phyloP scores from a whole-genome alignment of 2,797 vertebrate genomes.

The Sebastiscus albofasciatus region DNA sequence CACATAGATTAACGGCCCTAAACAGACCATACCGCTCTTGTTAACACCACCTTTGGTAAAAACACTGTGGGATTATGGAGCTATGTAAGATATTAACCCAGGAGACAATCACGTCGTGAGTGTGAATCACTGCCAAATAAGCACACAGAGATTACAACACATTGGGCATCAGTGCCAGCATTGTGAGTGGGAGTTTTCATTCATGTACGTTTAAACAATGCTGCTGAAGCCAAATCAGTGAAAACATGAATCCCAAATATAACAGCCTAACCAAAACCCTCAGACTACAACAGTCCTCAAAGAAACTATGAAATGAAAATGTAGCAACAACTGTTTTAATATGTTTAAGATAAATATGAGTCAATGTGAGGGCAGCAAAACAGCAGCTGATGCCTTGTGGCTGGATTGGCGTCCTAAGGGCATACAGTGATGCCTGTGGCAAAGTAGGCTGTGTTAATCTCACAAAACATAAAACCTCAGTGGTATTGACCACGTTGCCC shows the following conservation, averaged over 20 bases:
- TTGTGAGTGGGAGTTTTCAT: conserved; percentile 28
- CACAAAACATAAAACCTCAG: not conserved
- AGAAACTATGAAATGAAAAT: not conserved
- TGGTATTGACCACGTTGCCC: not conserved
- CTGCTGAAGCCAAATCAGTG: not conserved
- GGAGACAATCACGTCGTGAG: not conserved
- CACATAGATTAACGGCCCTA: not conserved
- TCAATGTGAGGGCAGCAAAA: not conserved
- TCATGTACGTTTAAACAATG: conserved; percentile 5
- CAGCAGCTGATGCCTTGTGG: not conserved
- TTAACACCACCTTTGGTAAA: conserved; percentile 5
- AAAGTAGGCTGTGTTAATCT: not conserved
- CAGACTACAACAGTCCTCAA: not conserved
- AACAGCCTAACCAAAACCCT: not conserved
- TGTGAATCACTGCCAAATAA: conserved; percentile 18
- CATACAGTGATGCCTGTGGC: not conserved
- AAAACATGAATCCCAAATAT: not conserved
- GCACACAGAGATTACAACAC: conserved; percentile 5
- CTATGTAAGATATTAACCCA: conserved; percentile 6
- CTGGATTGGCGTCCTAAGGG: not conserved
- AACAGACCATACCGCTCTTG: conserved; percentile 1
- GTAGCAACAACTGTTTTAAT: not conserved
- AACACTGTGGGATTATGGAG: conserved; percentile 12
- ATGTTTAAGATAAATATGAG: not conserved
- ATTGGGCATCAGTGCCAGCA: not conserved